Evolutionary conservation across 2,888 invertebrate genomes (phyloP).

Genomic region (Patella caerulea): DNA sequence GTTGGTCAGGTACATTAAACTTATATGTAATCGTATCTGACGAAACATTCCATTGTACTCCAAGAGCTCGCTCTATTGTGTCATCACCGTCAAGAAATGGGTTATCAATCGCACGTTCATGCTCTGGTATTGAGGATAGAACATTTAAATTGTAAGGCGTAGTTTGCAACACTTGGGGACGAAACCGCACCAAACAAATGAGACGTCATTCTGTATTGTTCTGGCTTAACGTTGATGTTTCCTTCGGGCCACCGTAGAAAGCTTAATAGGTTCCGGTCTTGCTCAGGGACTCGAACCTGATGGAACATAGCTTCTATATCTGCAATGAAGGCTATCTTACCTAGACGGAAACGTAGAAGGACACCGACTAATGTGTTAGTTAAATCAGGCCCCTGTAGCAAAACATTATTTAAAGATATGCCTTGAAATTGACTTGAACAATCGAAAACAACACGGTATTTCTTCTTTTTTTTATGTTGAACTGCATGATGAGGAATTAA

Average conservation of each 20-base stretch:
- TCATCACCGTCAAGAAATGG: neutral
- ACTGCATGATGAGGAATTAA: conserved; percentile 38
- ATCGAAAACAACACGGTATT: conserved; percentile 37
- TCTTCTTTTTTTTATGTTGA: conserved; percentile 34
- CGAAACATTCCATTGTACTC: conserved; percentile 35
- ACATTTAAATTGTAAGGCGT: conserved; percentile 20
- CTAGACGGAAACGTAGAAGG: conserved; percentile 36
- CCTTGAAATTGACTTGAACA: conserved; percentile 35
- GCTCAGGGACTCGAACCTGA: conserved; percentile 30
- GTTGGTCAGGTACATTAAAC: conserved; percentile 28
- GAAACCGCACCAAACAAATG: conserved; percentile 17
- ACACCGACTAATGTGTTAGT: conserved; percentile 40
- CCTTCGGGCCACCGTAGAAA: conserved; percentile 38
- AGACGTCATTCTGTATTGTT: conserved; percentile 4
- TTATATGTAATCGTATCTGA: conserved; percentile 33
- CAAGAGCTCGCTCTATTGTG: conserved; percentile 31
- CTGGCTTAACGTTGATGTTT: neutral
- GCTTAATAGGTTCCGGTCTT: conserved; percentile 30
- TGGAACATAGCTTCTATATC: conserved; percentile 40
- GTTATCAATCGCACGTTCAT: conserved; percentile 18
- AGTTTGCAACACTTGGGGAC: conserved; percentile 11
- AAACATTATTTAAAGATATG: conserved; percentile 34
- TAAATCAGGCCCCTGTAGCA: conserved; percentile 44
- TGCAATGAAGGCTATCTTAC: conserved; percentile 35
- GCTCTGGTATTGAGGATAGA: conserved; percentile 20